Base-by-base conservation (phyloP, 2,888 invertebrate species). In the Apotomis turbidana region DNA sequence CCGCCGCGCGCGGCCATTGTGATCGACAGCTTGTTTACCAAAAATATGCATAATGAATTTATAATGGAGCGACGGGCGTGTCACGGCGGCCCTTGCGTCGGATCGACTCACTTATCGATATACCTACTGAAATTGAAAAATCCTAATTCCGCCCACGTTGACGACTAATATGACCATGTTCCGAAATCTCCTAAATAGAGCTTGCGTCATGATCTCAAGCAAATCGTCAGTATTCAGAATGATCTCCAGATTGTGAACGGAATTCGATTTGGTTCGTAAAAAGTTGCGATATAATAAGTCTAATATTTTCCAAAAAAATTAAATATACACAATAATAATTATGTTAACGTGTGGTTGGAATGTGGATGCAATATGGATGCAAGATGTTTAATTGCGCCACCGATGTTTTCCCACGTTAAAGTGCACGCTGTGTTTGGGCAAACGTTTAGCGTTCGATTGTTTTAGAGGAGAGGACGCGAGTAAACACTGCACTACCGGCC, bases 41-140 rank as follows among this genome's bases (percentile, higher is more conserved):
- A 93, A 93, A 93, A 91, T 93, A 92, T 93, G 93, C 93, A 93
- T 93, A 93, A 93, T 93, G 93, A 93, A 93, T 93, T 88, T 93
- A 93, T 92, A 93, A 93, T 93, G 85, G 86, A 85, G 85, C 83
- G 83, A 85, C 83, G 82, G 82, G 85, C 80, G 82, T 84, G 87
- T 85, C 85, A 83, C 82, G 83, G 83, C 80, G 82, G 81, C 80
- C 83, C 83, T 81, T 76, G 77, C 78, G 76, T 76, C 77, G 76
- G 79, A 81, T 80, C 81, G 77, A 75, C 76, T 77, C 74, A 79
- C 79, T 79, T 77, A 73, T 70, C 69, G 66, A 73, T 70, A 75
- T 77, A 79, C 79, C 75, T 80, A 75, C 79, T 71, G 69, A 74
- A 74, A 74, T 67, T 67, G 57, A 67, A 70, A 73, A 67, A 52